Base-by-base conservation (phyloP, 2,888 invertebrate species). In the Antitype chi region DNA sequence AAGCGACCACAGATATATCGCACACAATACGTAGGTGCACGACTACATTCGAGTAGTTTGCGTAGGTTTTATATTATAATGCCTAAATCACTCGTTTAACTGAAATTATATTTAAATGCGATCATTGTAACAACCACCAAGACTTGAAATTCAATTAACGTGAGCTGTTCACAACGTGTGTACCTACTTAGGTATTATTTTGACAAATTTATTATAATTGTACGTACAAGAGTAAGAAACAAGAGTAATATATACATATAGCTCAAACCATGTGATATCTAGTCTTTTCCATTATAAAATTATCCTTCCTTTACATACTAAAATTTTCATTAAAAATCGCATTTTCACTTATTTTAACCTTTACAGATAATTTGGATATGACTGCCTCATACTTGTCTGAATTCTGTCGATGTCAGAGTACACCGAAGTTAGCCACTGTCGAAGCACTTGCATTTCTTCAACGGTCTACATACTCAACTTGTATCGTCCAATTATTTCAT, bases 201-300 rank as follows among this genome's bases (percentile, higher is more conserved):
- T 86, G 89, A 89, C 89, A 89, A 89, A 86, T 90, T 89, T 89
- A 88, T 89, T 90, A 89, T 89, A 88, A 90, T 90, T 90, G 89
- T 90, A 91, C 90, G 89, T 91, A 91, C 91, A 91, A 89, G 85
- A 89, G 85, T 91, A 91, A 91, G 89, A 91, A 90, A 90, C 90
- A 92, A 93, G 92, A 92, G 89, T 90, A 91, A 93, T 93, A 93
- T 93, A 88, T 88, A 88, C 88, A 88, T 88, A 94, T 94, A 95
- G 96, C 96, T 96, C 95, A 95, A 96, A 95, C 93, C 95, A 96
- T 96, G 96, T 96, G 96, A 96, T 96, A 96, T 96, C 96, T 96
- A 96, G 96, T 96, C 95, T 94, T 94, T 94, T 93, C 93, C 93
- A 94, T 91, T 92, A 90, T 91, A 90, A 91, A 91, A 91, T 90